A percentile compares a stretch with the other conserved stretches of the same genome.
phyloP scores from a whole-genome alignment of 1,140 invertebrate species.

The Drosophila virilis region DNA sequence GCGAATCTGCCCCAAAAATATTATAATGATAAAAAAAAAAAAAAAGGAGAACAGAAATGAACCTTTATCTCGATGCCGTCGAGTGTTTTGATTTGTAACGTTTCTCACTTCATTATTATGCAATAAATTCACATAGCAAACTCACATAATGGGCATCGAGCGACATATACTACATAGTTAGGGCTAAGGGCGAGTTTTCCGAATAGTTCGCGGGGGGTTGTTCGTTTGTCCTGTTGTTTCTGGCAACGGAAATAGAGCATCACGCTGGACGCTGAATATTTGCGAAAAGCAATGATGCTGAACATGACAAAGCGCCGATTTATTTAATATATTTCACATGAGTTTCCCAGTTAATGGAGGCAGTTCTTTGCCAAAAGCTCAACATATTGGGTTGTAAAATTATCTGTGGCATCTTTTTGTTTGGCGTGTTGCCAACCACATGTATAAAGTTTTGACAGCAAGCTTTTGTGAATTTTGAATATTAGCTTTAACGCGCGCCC shows the following conservation, averaged over 20 bases:
- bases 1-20: conserved; percentile 64
- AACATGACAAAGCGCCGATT: conserved; percentile 51
- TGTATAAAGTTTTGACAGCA: neutral
- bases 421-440: conserved; percentile 48
- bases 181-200: conserved; percentile 25
- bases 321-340: conserved; percentile 23
- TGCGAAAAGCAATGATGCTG: conserved; percentile 70
- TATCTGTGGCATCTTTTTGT: conserved; percentile 17
- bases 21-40: conserved; percentile 76
- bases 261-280: conserved; percentile 45
- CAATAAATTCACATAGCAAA: conserved; percentile 68
- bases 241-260: conserved; percentile 65
- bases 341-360: neutral
- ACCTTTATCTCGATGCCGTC: conserved; percentile 78
- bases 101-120: conserved; percentile 84
- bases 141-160: conserved; percentile 60
- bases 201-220: conserved; percentile 30
- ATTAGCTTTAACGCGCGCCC: conserved; percentile 1
- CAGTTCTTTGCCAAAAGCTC: conserved; percentile 1
- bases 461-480: conserved; percentile 3
- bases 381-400: conserved; percentile 18
- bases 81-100: conserved; percentile 84
- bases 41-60: conserved; percentile 23
- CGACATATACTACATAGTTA: conserved; percentile 35
- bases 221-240: conserved; percentile 17